These are phyloP conservation scores for Thecophora atra DNA, from an alignment of 2,888 invertebrate species.

Conservation along the genomic window DNA sequence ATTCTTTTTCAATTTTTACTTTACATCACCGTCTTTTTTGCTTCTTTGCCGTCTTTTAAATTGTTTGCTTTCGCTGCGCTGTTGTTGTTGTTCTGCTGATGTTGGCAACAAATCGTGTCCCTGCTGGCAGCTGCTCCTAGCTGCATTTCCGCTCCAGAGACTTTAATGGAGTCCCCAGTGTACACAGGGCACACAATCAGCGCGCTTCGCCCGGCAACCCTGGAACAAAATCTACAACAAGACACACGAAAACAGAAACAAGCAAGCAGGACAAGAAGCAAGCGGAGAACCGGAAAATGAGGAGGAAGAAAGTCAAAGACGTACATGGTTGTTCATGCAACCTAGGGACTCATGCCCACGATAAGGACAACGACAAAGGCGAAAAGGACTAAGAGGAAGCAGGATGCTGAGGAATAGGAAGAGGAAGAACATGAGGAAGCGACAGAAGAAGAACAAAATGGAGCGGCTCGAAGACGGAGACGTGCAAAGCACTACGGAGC, in stretches of 20 bases:
- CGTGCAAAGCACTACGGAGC: slow-evolving; percentile 7
- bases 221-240: no score
- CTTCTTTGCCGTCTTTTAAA: not conserved
- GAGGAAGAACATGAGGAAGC: not conserved
- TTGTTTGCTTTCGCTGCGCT: slow-evolving; percentile 1
- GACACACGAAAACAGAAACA: not conserved
- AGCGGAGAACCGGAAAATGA: not conserved
- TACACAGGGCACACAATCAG: slow-evolving; percentile 14
- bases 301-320: slow-evolving; percentile 14
- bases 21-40: not conserved
- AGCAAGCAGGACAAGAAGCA: not conserved
- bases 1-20: not conserved
- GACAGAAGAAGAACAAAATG: not conserved
- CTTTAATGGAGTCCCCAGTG: slow-evolving; percentile 33
- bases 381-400: not conserved
- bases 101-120: slow-evolving; percentile 26
- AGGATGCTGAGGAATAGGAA: not conserved
- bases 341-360: not conserved
- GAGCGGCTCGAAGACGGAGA: not conserved
- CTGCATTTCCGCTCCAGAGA: slow-evolving; percentile 41
- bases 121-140: slow-evolving; percentile 13
- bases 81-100: not conserved
- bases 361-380: not conserved
- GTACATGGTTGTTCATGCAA: not conserved
- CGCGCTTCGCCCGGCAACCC: slow-evolving; percentile 1